Evolutionary conservation across 1,140 invertebrate species (phyloP), one percentile per base, ranked within the genome.

Genomic region (Penaeus japonicus): DNA sequence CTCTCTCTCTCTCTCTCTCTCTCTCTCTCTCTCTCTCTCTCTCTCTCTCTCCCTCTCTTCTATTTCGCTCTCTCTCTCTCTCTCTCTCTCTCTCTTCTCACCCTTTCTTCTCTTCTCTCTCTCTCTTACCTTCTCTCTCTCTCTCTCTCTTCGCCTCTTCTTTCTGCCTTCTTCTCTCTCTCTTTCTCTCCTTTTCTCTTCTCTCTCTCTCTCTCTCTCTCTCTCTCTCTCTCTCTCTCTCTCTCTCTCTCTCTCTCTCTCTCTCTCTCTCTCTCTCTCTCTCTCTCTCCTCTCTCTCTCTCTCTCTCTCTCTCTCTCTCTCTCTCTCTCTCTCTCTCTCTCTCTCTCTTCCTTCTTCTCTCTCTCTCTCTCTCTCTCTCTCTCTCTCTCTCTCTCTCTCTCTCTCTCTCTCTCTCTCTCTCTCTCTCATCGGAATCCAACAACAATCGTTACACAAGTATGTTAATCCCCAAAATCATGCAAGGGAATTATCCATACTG

Each of bases 161-260:
- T n/a, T 15, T 22, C 47, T 39, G 20, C 73, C 47, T 35, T 77
- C n/a, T 32, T 39, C 27, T 39, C n/a, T 15, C n/a, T 75, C 15
- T 75, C 73, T 12, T 17, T 35, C n/a, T 12, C n/a, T 32, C 73
- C 22, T 39, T 77, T 27, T n/a, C 47, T 77, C 7, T 27, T n/a
- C 24, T 32, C 73, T 32, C 27, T 77, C 73, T 77, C 73, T 77
- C 73, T 77, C 73, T 77, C 73, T 77, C 73, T 77, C 73, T 77
- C 73, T 77, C 73, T 77, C 73, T 77, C 73, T 77, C 73, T 77
- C 73, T 77, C 73, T 77, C 73, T 32, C 27, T 77, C 27, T n/a
- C 7, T 73, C 73, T 32, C 24, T 77, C 73, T 77, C 30, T 35
- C 73, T 10, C 5, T 70, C 5, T 2, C 24, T 73, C 32, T 73